Conservation (phyloP, 2,888 invertebrate species). For the Encarsia formosa region DNA sequence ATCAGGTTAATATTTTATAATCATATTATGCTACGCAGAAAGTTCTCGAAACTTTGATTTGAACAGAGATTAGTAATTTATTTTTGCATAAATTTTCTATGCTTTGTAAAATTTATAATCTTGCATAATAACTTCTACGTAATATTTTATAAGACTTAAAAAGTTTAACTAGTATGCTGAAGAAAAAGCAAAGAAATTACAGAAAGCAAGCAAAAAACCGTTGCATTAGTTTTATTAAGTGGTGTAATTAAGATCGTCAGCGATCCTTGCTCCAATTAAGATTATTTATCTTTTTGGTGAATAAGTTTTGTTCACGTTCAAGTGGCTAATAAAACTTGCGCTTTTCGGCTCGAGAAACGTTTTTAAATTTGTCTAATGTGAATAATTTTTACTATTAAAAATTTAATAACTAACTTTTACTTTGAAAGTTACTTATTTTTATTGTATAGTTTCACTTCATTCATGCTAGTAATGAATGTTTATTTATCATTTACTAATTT, state of each 20-base stretch:
- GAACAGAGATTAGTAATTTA: too few relatives aligned
- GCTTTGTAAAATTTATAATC: too few relatives aligned
- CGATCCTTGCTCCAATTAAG: slow-evolving; percentile 36
- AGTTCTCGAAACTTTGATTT: too few relatives aligned
- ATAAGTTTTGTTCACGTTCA: slow-evolving; percentile 15
- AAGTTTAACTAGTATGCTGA: background rate
- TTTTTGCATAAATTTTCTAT: too few relatives aligned
- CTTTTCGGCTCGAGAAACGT: background rate
- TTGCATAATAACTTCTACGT: too few relatives aligned
- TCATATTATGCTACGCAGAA: too few relatives aligned
- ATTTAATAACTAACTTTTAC: too few relatives aligned
- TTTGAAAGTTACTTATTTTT: background rate
- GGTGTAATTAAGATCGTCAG: slow-evolving; percentile 39
- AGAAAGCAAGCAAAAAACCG: background rate
- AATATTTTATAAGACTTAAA: too few relatives aligned
- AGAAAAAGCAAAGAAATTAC: slow-evolving; percentile 7
- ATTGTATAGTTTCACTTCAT: background rate
- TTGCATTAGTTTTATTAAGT: slow-evolving; percentile 33
- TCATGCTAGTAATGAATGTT: background rate
- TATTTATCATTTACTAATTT: background rate
- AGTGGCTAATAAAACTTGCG: background rate
- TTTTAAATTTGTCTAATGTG: background rate
- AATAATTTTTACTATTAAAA: too few relatives aligned
- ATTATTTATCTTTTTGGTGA: slow-evolving; percentile 36
- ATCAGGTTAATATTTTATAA: too few relatives aligned